These are phyloP conservation scores for Montipora efflorescens DNA, from an alignment of 64 coral and sea anemone genomes.

Conservation along the genomic window DNA sequence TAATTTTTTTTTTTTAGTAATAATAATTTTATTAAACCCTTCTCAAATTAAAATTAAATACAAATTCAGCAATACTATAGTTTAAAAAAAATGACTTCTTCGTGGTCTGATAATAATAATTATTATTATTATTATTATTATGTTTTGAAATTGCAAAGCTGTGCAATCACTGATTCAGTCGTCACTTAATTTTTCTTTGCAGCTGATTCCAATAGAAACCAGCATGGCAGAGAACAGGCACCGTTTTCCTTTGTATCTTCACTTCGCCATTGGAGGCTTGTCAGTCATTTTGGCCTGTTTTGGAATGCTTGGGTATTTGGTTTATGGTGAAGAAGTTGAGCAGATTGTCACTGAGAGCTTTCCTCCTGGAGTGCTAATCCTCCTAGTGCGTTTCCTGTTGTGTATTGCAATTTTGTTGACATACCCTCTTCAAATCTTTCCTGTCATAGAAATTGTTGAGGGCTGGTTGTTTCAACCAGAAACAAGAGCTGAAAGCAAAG, in stretches of 20 bases:
- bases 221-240: constrained; percentile 93
- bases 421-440: constrained; percentile 86
- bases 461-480: constrained; percentile 77
- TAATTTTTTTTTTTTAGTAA: too few species aligned
- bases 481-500: constrained; percentile 1
- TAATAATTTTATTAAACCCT: too few species aligned
- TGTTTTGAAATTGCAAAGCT: too few species aligned
- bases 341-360: constrained; percentile 85
- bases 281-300: constrained; percentile 79
- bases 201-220: constrained; percentile 91
- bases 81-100: too few species aligned
- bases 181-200: not conserved
- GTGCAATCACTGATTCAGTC: not conserved
- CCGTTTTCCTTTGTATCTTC: constrained; percentile 77
- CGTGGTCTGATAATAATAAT: too few species aligned
- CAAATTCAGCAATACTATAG: too few species aligned
- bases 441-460: constrained; percentile 87
- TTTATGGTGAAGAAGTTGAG: constrained; percentile 78
- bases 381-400: constrained; percentile 64
- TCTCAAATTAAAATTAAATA: too few species aligned
- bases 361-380: constrained; percentile 62
- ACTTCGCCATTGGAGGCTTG: constrained; percentile 79
- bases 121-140: too few species aligned
- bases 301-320: constrained; percentile 80
- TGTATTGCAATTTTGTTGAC: constrained; percentile 84